phyloP scores from a whole-genome alignment of 2,113 vertebrate genomes.

The Chitala chitala region DNA sequence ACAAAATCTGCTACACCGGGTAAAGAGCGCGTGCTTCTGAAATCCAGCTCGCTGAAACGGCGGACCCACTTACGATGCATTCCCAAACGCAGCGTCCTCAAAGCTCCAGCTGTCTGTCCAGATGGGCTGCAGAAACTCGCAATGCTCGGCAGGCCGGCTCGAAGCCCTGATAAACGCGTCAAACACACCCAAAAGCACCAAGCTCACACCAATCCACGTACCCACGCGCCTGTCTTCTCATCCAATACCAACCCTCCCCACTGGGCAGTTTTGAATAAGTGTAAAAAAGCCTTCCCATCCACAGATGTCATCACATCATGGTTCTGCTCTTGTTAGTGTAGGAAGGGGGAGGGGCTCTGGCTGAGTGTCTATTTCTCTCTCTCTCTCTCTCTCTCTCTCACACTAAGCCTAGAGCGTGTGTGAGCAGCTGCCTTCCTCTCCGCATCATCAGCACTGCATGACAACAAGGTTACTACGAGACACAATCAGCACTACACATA shows the following conservation, averaged over 20 bases:
- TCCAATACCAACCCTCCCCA: neutral
- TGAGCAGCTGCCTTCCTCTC: neutral
- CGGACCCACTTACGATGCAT: slow-evolving; percentile 2
- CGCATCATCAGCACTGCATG: neutral
- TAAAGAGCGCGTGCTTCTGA: too few species aligned
- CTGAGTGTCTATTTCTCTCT: too few species aligned
- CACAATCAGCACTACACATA: neutral
- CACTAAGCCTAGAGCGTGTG: neutral
- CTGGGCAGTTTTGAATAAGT: slow-evolving; percentile 1
- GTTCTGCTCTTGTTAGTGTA: neutral
- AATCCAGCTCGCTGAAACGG: neutral
- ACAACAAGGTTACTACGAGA: neutral
- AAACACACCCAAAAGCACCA: neutral
- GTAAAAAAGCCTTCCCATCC: too few species aligned
- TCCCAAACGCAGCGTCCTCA: neutral
- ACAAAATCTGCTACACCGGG: too few species aligned
- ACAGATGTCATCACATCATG: neutral
- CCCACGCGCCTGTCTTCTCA: too few species aligned
- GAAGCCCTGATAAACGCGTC: neutral
- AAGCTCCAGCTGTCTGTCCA: too few species aligned
- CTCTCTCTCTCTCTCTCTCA: neutral
- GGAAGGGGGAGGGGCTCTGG: neutral
- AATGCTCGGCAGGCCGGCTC: neutral
- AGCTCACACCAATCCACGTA: too few species aligned
- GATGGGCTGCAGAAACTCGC: neutral